Base-by-base conservation (phyloP, 2,797 vertebrate genomes). In the Schizopygopsis malacanthus region DNA sequence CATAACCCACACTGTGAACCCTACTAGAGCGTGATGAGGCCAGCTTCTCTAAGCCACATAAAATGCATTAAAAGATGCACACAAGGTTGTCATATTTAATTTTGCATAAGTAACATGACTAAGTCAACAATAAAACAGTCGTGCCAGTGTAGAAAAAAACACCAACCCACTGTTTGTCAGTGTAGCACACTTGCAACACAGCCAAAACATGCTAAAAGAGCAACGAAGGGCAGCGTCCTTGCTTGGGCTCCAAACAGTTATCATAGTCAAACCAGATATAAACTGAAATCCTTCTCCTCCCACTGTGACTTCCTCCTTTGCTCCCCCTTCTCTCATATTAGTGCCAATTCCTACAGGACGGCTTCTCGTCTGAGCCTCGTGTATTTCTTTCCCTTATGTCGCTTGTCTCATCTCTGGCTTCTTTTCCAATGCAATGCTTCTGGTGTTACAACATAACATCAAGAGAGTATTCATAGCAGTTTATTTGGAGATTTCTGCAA, bases 251-350 rank as follows among this genome's bases (percentile, higher is more conserved):
- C 10, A 78, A 75, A 54, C 22, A 20, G 33, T 77, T 78, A 39
- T 82, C 50, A 54, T 56, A 22, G 83, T 56, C 47, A 84, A 83
- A 76, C 45, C 43, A 76, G 13, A 78, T 50, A 84, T 70, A 78
- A 69, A 67, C 37, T 67, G 9, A 56, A 43, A 41, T 69, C 16
- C 63, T 67, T 43, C 22, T 84, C 83, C 83, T 78, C 47, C 63
- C 37, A 3, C 67, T 54, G 47, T 22, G 83, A 69, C 16, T 84
- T 84, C 73, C 73, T 84, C 82, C 52, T 84, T 83, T 41, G 72
- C 56, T 77, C 61, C 72, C 81, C 2, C 73, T 69, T 67, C n/a
- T 56, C 73, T 84, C 47, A 41, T 54, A 47, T 69, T 8, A 8
- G 15, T 22, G 63, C 47, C 45, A 78, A 52, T 56, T 78, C 50